phyloP scores from a whole-genome alignment of 2,797 vertebrate species.

The Leptoclinus maculatus region DNA sequence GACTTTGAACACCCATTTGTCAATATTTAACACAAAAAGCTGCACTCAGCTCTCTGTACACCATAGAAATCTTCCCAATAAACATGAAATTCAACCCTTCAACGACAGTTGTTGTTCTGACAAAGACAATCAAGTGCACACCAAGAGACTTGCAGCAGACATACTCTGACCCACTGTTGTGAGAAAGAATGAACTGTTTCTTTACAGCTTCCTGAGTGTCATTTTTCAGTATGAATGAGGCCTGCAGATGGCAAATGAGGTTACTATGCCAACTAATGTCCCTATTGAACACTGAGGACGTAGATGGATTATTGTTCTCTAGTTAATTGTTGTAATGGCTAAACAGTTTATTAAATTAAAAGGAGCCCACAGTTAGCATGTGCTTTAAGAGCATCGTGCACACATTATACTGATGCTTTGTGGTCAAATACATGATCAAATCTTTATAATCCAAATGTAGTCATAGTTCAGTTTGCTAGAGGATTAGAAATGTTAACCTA shows the following conservation, averaged over 20 bases:
- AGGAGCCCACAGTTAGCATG: constrained; percentile 26
- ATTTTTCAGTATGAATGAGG: constrained; percentile 76
- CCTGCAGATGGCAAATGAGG: constrained; percentile 76
- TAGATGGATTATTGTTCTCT: constrained; percentile 51
- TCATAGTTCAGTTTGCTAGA: constrained; percentile 8
- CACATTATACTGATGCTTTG: constrained; percentile 2
- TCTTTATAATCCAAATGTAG: not conserved
- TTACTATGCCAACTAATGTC: constrained; percentile 78
- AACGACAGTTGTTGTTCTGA: constrained; percentile 39
- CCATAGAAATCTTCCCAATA: constrained; percentile 8
- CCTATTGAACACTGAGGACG: constrained; percentile 61
- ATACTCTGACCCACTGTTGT: constrained; percentile 48
- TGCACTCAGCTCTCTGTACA: not conserved
- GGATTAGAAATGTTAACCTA: constrained; percentile 7
- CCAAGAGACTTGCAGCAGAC: constrained; percentile 44
- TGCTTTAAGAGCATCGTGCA: constrained; percentile 16
- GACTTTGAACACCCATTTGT: constrained; percentile 20
- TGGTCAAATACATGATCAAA: constrained; percentile 14
- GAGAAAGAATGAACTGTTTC: constrained; percentile 65
- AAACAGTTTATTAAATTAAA: constrained; percentile 27
- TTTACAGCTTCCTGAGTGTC: constrained; percentile 73
- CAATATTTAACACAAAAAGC: constrained; percentile 7
- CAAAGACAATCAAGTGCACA: constrained; percentile 20
- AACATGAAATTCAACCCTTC: constrained; percentile 27
- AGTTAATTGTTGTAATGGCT: constrained; percentile 48